Conservation (phyloP, 1,140 invertebrate genomes). For the Eueides isabella region DNA sequence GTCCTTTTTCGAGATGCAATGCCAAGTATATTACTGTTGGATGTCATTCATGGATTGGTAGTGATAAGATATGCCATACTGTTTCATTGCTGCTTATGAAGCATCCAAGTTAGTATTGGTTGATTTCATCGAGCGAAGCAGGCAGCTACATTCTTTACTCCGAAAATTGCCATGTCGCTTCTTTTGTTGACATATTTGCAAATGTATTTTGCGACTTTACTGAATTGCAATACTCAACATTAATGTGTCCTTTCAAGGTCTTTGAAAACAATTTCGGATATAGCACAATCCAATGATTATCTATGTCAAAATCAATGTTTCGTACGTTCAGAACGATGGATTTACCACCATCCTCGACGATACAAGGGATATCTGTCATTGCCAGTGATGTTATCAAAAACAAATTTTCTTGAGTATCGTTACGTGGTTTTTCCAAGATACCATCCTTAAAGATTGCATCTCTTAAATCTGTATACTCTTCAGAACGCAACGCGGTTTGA, state of each 20-base stretch:
- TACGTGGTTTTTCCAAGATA: conserved; percentile 41
- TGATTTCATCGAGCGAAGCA: too few relatives aligned
- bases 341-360: neutral
- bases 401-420: conserved; percentile 44
- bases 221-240: neutral
- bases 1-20: too few relatives aligned
- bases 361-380: too few relatives aligned
- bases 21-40: too few relatives aligned
- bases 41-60: too few relatives aligned
- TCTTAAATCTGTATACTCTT: too few relatives aligned
- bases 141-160: too few relatives aligned
- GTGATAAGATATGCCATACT: too few relatives aligned
- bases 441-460: too few relatives aligned
- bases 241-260: neutral
- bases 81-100: too few relatives aligned
- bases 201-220: neutral
- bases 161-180: neutral
- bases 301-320: neutral
- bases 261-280: neutral
- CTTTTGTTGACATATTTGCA: neutral
- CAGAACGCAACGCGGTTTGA: too few relatives aligned
- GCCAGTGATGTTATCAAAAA: conserved; percentile 42
- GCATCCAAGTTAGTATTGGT: too few relatives aligned
- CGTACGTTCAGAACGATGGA: neutral
- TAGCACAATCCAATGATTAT: neutral